Evolutionary conservation across 2,888 invertebrate species (phyloP).

Genomic region (Syrphus vitripennis): DNA sequence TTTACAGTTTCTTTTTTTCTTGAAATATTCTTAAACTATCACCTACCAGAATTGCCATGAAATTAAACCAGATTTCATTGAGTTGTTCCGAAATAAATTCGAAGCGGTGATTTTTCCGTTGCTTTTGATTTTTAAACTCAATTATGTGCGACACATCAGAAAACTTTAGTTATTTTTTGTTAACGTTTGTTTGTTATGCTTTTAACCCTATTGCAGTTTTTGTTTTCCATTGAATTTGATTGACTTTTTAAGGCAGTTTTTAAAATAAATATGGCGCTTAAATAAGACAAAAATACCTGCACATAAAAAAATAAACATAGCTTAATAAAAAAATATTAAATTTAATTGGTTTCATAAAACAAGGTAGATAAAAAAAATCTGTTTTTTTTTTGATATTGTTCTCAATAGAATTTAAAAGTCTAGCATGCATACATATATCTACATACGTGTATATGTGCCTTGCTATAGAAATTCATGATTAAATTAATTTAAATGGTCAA

Average conservation of each 20-base stretch:
- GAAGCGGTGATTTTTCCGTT: too few relatives aligned
- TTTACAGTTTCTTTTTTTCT: too few relatives aligned
- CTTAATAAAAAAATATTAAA: not conserved
- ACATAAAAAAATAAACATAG: not conserved
- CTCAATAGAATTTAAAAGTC: not conserved
- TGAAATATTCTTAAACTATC: too few relatives aligned
- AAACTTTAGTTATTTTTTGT: not conserved
- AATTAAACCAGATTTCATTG: too few relatives aligned
- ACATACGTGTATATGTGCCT: not conserved
- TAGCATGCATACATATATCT: not conserved
- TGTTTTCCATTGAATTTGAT: not conserved
- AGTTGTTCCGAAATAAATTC: too few relatives aligned
- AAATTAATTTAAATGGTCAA: slow-evolving; percentile 11
- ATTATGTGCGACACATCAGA: not conserved
- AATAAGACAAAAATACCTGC: not conserved
- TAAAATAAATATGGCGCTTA: not conserved
- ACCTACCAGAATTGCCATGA: too few relatives aligned
- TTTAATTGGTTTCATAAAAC: not conserved
- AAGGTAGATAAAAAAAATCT: too few relatives aligned
- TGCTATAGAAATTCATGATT: not conserved
- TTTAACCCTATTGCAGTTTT: not conserved
- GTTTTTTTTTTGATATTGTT: not conserved
- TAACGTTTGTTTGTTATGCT: not conserved
- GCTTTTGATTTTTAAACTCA: too few relatives aligned
- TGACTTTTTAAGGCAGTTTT: not conserved